phyloP scores from a whole-genome alignment of 2,113 vertebrate species.

The Sturnira hondurensis region DNA sequence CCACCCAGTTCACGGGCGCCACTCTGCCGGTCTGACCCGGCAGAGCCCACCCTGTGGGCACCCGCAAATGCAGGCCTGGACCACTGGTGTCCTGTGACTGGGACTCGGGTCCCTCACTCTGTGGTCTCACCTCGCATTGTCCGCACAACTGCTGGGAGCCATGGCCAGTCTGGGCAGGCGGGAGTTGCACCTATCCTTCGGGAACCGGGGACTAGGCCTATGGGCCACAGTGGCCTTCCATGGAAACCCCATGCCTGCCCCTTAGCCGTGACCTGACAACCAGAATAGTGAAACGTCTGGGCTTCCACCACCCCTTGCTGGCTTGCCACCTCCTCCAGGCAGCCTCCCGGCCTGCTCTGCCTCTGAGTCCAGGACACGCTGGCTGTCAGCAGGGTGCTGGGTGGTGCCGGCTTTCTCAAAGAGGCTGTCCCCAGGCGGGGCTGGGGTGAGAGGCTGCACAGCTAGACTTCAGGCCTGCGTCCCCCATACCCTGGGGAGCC shows the following conservation, averaged over 20 bases:
- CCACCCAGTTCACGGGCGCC: fast-evolving
- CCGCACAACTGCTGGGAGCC: too few relatives aligned
- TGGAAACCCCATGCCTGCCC: fast-evolving
- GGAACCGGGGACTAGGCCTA: neutral
- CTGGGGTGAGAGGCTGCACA: neutral
- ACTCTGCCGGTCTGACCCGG: fast-evolving
- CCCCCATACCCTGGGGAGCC: fast-evolving
- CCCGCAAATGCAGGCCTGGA: neutral
- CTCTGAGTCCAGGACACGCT: fast-evolving
- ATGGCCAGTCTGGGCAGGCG: too few relatives aligned
- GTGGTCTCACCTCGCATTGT: neutral
- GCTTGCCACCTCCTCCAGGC: neutral
- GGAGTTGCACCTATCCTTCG: fast-evolving
- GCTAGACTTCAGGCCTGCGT: fast-evolving
- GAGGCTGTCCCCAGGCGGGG: fast-evolving
- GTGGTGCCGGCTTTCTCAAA: neutral
- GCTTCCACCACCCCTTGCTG: neutral
- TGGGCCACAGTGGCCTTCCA: fast-evolving
- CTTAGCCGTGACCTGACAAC: neutral
- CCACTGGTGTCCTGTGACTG: neutral
- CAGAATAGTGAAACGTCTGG: too few relatives aligned
- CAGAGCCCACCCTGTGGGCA: neutral
- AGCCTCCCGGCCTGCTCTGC: neutral
- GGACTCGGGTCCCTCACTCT: too few relatives aligned
- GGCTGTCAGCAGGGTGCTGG: neutral